These are phyloP conservation scores for Melinaea marsaeus DNA, from an alignment of 2,888 invertebrate genomes.

Conservation along the genomic window DNA sequence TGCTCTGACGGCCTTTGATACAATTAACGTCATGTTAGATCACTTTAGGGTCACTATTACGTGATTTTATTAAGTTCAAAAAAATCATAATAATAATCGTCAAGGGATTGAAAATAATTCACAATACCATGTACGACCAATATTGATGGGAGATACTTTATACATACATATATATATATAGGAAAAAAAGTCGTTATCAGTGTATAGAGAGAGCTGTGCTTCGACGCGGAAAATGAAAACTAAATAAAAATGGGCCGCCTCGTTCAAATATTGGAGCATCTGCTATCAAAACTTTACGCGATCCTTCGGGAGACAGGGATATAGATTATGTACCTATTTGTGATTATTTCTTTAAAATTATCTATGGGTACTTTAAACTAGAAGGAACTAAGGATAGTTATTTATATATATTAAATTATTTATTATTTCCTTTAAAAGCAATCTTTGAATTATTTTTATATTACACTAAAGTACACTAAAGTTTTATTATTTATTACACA, in stretches of 20 bases:
- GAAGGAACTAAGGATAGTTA: too few relatives aligned
- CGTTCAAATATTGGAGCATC: slow-evolving; percentile 44
- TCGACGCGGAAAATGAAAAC: slow-evolving; percentile 46
- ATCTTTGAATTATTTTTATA: too few relatives aligned
- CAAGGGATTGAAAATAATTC: slow-evolving; percentile 11
- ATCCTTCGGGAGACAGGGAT: slow-evolving; percentile 24
- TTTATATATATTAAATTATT: too few relatives aligned
- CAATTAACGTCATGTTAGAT: slow-evolving; percentile 7
- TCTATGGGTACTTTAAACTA: too few relatives aligned
- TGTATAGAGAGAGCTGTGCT: slow-evolving; percentile 24
- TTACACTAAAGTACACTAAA: too few relatives aligned
- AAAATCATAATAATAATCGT: background rate
- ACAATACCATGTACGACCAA: slow-evolving; percentile 12
- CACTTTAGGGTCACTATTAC: too few relatives aligned
- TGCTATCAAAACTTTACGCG: slow-evolving; percentile 46
- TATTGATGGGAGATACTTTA: slow-evolving; percentile 22
- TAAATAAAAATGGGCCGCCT: slow-evolving; percentile 43
- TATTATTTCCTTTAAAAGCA: too few relatives aligned
- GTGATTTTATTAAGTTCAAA: background rate
- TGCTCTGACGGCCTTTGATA: slow-evolving; percentile 6
- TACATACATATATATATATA: too few relatives aligned
- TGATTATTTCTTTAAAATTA: background rate
- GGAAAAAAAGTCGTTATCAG: slow-evolving; percentile 31
- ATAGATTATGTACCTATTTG: slow-evolving; percentile 13
- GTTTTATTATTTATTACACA: too few relatives aligned